phyloP scores from a whole-genome alignment of 2,113 vertebrate species.

The Octodon degus region DNA sequence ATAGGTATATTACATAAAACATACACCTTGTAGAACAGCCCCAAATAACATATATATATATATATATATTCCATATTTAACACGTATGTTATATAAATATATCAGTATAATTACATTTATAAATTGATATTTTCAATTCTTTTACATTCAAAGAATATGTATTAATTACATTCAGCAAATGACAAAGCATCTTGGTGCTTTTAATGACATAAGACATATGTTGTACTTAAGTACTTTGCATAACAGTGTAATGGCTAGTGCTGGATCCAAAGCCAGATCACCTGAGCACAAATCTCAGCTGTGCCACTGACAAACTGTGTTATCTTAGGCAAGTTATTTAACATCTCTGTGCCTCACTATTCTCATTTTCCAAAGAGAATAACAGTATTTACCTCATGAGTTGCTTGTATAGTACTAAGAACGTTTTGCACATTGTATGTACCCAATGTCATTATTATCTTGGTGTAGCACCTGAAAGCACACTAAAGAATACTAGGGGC shows the following conservation, averaged over 20 bases:
- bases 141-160: conserved; percentile 16
- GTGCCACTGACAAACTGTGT: background rate
- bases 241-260: background rate
- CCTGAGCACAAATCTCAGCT: background rate
- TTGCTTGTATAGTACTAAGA: conserved; percentile 22
- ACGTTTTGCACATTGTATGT: background rate
- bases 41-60: background rate
- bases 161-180: conserved; percentile 53
- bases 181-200: conserved; percentile 35
- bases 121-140: conserved; percentile 30
- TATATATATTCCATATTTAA: too few relatives aligned
- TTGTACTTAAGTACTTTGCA: conserved; percentile 28
- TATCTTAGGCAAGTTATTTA: conserved; percentile 5
- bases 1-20: conserved; percentile 9
- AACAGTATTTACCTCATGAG: background rate
- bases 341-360: conserved; percentile 11
- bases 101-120: background rate
- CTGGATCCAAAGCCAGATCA: background rate
- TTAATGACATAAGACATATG: background rate
- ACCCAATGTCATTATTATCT: conserved; percentile 29
- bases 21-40: conserved; percentile 10
- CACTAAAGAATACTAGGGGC: conserved; percentile 3
- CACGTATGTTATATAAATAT: too few relatives aligned
- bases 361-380: conserved; percentile 28
- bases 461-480: conserved; percentile 46